A percentile compares a stretch with the other conserved stretches of the same genome.
Evolutionary conservation across 64 coral and sea anemone genomes (phyloP).

Genomic region (Orbicella faveolata): DNA sequence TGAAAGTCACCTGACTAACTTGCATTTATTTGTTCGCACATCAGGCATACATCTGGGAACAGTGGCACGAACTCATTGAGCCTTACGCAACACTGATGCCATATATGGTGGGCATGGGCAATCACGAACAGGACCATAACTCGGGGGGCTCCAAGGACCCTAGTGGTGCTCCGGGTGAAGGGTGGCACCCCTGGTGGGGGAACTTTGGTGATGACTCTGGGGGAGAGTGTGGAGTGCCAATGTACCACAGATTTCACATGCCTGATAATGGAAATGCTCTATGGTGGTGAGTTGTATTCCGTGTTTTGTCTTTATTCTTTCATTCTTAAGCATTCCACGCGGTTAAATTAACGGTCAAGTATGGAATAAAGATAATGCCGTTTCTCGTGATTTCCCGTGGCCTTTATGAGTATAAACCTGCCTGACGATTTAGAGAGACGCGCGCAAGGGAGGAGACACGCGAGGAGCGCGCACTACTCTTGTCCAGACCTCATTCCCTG

Average conservation of each 20-base stretch:
- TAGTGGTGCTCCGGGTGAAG: slow-evolving; percentile 78
- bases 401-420: no score
- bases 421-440: no score
- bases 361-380: no score
- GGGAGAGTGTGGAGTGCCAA: slow-evolving; percentile 92
- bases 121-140: slow-evolving; percentile 85
- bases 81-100: slow-evolving; percentile 75
- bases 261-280: slow-evolving; percentile 87
- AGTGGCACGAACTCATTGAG: slow-evolving; percentile 87
- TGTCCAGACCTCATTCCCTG: no score
- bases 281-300: slow-evolving; percentile 68
- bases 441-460: no score
- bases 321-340: not conserved
- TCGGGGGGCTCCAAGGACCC: slow-evolving; percentile 73
- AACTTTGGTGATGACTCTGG: slow-evolving; percentile 88
- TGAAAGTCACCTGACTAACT: not conserved
- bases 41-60: slow-evolving; percentile 91
- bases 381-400: no score
- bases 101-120: slow-evolving; percentile 92
- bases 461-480: no score
- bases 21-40: not conserved
- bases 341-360: no score
- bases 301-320: not conserved
- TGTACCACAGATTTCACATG: slow-evolving; percentile 89
- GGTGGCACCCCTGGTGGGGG: slow-evolving; percentile 88